Base-by-base conservation (phyloP, 2,888 invertebrate genomes). In the Dugesia japonica region DNA sequence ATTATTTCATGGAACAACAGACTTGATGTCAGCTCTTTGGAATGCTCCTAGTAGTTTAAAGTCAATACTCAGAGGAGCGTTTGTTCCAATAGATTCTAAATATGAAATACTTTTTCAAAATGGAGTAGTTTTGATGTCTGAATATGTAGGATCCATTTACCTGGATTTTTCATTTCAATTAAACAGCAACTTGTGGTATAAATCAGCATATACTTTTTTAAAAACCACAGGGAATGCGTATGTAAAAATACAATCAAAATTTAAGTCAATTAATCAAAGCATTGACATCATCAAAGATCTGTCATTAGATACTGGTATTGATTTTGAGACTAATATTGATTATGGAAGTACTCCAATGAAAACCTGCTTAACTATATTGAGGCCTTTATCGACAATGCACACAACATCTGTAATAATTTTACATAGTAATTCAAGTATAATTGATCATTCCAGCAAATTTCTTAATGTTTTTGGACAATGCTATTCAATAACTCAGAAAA, bases 1-100 rank as follows among this genome's bases (percentile, higher is more conserved):
- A 56, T 56, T 56, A 56, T 56, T 56, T 56, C 56, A 56, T 4
- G 56, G 56, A 56, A 56, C 56, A n/a, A 56, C 56, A 56, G 56
- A 56, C 23, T 56, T 56, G n/a, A 56, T 56, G 56, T 56, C 56
- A 56, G n/a, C 23, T n/a, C 4, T 56, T n/a, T 56, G 56, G 56
- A 56, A 56, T 56, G 56, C 56, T 56, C 56, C 56, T 4, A 56
- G 9, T 56, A 56, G 56, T 56, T 56, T 56, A 56, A 23, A 56
- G 17, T 56, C 56, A 20, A 23, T 56, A 23, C 23, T 56, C 7
- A 56, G 56, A 56, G 56, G 56, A 20, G 1, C 56, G 4, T 56
- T 56, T 56, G 23, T 56, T 4, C 56, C 56, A 23, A 56, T 56
- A 20, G 56, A 56, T 56, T 56, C 23, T 13, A 4, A 56, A n/a